Evolutionary conservation across 1,140 invertebrate genomes (phyloP).

Genomic region (Aphidius gifuensis): DNA sequence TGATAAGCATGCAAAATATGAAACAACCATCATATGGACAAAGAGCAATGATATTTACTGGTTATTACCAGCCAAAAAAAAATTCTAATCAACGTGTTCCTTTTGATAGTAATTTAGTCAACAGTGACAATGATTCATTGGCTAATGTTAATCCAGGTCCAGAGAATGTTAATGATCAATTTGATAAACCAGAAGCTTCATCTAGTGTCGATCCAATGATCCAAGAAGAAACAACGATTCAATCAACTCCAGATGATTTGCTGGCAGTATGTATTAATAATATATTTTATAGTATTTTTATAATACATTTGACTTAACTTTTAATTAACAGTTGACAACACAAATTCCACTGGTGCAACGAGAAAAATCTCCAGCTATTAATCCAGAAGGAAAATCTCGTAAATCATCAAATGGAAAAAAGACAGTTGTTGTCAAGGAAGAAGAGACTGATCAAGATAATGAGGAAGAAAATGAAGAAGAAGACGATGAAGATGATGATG

Average conservation of each 20-base stretch:
- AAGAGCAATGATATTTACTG: constrained; percentile 48
- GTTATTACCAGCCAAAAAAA: constrained; percentile 42
- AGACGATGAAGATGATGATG: constrained; percentile 35
- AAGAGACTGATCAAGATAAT: background rate
- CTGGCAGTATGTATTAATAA: too few relatives aligned
- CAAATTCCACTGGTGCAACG: constrained; percentile 27
- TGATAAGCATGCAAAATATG: constrained; percentile 36
- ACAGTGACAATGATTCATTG: constrained; percentile 28
- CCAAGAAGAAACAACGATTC: too few relatives aligned
- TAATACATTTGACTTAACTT: too few relatives aligned
- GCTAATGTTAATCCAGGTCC: too few relatives aligned
- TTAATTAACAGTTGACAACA: too few relatives aligned
- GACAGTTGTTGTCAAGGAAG: background rate
- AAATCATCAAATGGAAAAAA: constrained; percentile 7
- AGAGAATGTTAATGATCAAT: constrained; percentile 32
- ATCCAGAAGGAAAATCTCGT: constrained; percentile 20
- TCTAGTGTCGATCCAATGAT: too few relatives aligned
- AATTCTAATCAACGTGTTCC: constrained; percentile 37
- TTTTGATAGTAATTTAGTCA: constrained; percentile 45
- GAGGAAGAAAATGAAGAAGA: constrained; percentile 30
- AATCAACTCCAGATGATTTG: too few relatives aligned
- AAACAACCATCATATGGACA: constrained; percentile 33
- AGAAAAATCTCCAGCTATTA: background rate
- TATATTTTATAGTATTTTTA: too few relatives aligned
- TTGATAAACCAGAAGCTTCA: constrained; percentile 36